Evolutionary conservation across 2,113 vertebrate species (phyloP).

Genomic region (Apeltes quadracus): DNA sequence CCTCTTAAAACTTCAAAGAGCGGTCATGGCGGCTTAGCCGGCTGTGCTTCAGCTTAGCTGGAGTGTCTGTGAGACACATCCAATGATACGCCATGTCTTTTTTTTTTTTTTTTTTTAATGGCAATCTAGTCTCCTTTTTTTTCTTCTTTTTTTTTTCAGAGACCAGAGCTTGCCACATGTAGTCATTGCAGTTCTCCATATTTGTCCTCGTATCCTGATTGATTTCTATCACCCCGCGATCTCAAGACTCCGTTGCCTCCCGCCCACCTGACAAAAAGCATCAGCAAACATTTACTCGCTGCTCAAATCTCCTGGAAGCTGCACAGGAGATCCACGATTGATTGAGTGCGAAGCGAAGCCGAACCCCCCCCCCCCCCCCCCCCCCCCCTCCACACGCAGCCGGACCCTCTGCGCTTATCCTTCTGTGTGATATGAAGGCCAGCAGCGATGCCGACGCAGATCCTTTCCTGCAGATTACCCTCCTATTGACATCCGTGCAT

Average conservation of each 20-base stretch:
- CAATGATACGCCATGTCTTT: not conserved
- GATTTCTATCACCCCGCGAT: not conserved
- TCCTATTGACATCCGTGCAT: not conserved
- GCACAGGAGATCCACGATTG: not conserved
- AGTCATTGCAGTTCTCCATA: not conserved
- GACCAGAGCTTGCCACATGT: not conserved
- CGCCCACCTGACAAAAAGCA: not conserved
- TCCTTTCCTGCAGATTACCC: not conserved
- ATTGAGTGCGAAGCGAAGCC: not conserved
- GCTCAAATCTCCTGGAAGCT: not conserved
- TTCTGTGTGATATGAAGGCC: not conserved
- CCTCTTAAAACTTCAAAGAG: constrained; percentile 19
- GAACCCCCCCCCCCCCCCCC: too few relatives aligned
- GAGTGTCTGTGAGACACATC: constrained; percentile 30
- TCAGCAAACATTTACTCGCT: not conserved
- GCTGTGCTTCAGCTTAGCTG: constrained; percentile 11
- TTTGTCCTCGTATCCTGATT: not conserved
- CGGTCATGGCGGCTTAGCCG: constrained; percentile 9
- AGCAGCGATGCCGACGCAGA: not conserved
- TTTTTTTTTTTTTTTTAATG: not conserved
- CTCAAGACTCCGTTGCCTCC: not conserved
- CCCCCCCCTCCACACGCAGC: not conserved
- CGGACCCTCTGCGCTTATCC: not conserved
- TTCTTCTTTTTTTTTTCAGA: not conserved
- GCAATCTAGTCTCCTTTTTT: not conserved